Conservation (phyloP, 2,888 invertebrate species). For the Poecilus cupreus region DNA sequence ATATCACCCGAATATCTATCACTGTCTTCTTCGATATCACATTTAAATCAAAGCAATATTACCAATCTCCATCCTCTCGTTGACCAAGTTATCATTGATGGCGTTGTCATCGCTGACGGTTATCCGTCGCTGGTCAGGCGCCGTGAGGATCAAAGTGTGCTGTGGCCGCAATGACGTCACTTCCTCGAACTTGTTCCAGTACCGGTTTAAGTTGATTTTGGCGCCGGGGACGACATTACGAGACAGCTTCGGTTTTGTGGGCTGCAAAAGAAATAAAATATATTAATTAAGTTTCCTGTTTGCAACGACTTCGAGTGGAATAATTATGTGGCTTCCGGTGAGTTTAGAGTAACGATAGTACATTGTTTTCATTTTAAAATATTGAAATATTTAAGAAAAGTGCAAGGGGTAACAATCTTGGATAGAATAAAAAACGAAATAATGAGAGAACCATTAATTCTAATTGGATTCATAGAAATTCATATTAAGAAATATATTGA, state of each 20-base stretch:
- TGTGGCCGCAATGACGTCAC: slow-evolving; percentile 72
- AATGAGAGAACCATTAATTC: too few relatives aligned
- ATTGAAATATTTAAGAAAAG: too few relatives aligned
- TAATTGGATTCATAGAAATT: too few relatives aligned
- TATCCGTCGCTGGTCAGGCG: slow-evolving; percentile 73
- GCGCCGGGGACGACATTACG: slow-evolving; percentile 76
- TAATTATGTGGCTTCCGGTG: neutral
- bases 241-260: slow-evolving; percentile 76
- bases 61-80: slow-evolving; percentile 77
- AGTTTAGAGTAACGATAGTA: too few relatives aligned
- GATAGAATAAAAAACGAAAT: too few relatives aligned
- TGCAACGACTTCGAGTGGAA: neutral
- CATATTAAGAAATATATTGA: too few relatives aligned
- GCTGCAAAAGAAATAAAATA: slow-evolving; percentile 72
- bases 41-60: slow-evolving; percentile 64
- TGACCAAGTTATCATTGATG: slow-evolving; percentile 77
- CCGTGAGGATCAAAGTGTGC: slow-evolving; percentile 72
- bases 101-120: slow-evolving; percentile 71
- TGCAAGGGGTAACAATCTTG: too few relatives aligned
- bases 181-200: slow-evolving; percentile 79
- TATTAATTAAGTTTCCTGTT: neutral
- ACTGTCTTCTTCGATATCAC: neutral
- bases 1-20: slow-evolving; percentile 17
- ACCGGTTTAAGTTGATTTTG: slow-evolving; percentile 79
- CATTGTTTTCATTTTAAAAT: too few relatives aligned